Evolutionary conservation across 2,113 vertebrate genomes (phyloP).

Genomic region (Larimichthys crocea): DNA sequence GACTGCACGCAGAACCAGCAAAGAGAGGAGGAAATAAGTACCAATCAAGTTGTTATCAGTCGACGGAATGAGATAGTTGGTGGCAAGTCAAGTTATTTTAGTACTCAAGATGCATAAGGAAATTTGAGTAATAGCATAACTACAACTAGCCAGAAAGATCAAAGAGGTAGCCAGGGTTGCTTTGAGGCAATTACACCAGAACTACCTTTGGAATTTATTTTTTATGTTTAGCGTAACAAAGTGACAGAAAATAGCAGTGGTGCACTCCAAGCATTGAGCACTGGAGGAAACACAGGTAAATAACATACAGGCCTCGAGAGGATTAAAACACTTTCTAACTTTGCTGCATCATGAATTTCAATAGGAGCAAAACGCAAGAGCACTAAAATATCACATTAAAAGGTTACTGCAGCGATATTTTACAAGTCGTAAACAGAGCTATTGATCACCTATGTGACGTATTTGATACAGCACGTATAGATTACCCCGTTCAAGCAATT

Average conservation of each 20-base stretch:
- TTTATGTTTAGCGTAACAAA: constrained; percentile 35
- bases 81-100: constrained; percentile 61
- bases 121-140: constrained; percentile 56
- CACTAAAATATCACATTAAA: constrained; percentile 31
- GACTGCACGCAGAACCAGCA: constrained; percentile 17
- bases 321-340: constrained; percentile 45
- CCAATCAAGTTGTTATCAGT: constrained; percentile 63
- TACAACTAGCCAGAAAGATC: constrained; percentile 65
- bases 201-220: constrained; percentile 36
- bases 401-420: constrained; percentile 27
- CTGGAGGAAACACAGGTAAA: constrained; percentile 60
- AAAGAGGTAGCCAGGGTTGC: constrained; percentile 61
- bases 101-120: constrained; percentile 49
- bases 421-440: constrained; percentile 21
- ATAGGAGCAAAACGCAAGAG: constrained; percentile 23
- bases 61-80: constrained; percentile 52
- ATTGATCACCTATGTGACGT: constrained; percentile 18
- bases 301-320: constrained; percentile 54
- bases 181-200: constrained; percentile 59
- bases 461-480: constrained; percentile 16
- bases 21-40: constrained; percentile 45
- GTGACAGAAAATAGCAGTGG: constrained; percentile 18
- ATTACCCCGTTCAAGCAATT: not conserved
- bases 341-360: constrained; percentile 58
- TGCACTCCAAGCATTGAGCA: constrained; percentile 20